Conservation (phyloP, 2,113 vertebrate genomes). For the Montifringilla adamsi region DNA sequence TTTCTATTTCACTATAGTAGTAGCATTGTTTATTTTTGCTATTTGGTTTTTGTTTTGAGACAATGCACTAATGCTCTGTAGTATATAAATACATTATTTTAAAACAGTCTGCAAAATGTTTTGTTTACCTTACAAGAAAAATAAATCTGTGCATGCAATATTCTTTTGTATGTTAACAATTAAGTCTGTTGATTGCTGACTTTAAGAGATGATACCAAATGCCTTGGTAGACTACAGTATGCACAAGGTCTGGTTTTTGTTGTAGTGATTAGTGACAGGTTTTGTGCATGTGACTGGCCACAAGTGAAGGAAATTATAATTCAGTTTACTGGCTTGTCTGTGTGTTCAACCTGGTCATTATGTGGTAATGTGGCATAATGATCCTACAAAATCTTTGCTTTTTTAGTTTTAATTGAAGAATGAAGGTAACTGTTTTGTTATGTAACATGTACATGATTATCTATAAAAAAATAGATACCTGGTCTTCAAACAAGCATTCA, state of each 20-base stretch:
- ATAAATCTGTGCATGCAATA: not conserved
- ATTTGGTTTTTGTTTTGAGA: not conserved
- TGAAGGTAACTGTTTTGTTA: not conserved
- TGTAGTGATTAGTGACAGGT: not conserved
- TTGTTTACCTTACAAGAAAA: not conserved
- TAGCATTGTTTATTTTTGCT: not conserved
- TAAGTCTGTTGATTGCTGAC: not conserved
- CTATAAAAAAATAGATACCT: not conserved
- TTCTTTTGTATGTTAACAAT: not conserved
- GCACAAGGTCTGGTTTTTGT: not conserved
- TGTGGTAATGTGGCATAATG: not conserved
- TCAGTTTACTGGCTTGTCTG: not conserved
- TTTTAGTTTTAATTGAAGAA: not conserved
- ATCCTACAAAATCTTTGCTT: not conserved
- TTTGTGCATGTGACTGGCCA: not conserved
- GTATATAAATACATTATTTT: not conserved
- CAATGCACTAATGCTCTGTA: not conserved
- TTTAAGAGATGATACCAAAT: not conserved
- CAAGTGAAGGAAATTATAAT: not conserved
- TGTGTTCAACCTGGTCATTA: not conserved
- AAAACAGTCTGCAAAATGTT: not conserved
- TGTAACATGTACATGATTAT: not conserved
- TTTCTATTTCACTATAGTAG: not conserved
- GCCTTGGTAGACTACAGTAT: not conserved
- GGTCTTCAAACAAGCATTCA: not conserved